phyloP scores from a whole-genome alignment of 1,140 invertebrate species.

The Notospermus geniculatus region DNA sequence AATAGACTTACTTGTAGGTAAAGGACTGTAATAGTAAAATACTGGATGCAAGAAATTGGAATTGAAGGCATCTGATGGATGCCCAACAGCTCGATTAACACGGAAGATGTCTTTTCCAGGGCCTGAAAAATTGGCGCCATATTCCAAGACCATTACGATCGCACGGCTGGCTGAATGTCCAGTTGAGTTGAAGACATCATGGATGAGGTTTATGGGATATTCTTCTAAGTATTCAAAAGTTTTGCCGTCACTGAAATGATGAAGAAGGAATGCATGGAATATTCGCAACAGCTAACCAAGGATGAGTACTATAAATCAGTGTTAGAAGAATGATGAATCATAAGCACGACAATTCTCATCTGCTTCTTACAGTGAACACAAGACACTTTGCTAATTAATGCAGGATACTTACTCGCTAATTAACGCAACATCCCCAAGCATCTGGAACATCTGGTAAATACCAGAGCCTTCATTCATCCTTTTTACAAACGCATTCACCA shows the following conservation, averaged over 20 bases:
- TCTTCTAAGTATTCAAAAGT: slow-evolving; percentile 51
- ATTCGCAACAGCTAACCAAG: too few relatives aligned
- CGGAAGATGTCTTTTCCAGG: slow-evolving; percentile 59
- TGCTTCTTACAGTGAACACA: too few relatives aligned
- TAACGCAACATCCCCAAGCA: slow-evolving; percentile 46
- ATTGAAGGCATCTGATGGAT: slow-evolving; percentile 52
- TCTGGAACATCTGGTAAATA: slow-evolving; percentile 59
- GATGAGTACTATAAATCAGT: too few relatives aligned
- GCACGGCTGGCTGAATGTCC: slow-evolving; percentile 41
- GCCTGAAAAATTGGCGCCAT: slow-evolving; percentile 58
- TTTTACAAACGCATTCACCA: slow-evolving; percentile 49
- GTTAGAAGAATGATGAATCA: too few relatives aligned
- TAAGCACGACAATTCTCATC: too few relatives aligned
- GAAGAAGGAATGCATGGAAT: not conserved
- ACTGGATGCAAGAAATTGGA: slow-evolving; percentile 61
- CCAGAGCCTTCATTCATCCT: slow-evolving; percentile 58
- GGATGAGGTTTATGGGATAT: slow-evolving; percentile 54
- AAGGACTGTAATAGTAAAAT: slow-evolving; percentile 54
- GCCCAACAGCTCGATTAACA: slow-evolving; percentile 54
- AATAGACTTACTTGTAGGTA: slow-evolving; percentile 51
- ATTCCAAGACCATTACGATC: slow-evolving; percentile 55
- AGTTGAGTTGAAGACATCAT: slow-evolving; percentile 41
- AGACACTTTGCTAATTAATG: too few relatives aligned
- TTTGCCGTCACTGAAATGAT: slow-evolving; percentile 33
- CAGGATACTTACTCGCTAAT: slow-evolving; percentile 32